Percentiles rank a stretch among this genome's conserved stretches.
Conservation (phyloP, 1,140 invertebrate genomes). For the Eriosoma lanigerum region DNA sequence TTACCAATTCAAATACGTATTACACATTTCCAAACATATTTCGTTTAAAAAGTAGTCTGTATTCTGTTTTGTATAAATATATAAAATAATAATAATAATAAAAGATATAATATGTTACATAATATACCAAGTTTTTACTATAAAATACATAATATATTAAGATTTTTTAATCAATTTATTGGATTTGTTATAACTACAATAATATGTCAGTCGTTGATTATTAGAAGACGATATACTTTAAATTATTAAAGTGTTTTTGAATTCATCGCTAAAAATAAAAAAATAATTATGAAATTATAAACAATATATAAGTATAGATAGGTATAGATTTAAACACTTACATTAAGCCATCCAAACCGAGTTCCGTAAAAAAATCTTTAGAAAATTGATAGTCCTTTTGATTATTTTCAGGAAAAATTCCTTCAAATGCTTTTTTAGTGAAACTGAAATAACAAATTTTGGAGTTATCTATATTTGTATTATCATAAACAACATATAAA, state of each 20-base stretch:
- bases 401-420: constrained; percentile 93
- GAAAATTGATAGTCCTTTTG: constrained; percentile 96
- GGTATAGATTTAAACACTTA: constrained; percentile 58
- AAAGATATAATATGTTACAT: too few relatives aligned
- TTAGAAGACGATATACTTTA: neutral
- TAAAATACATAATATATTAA: too few relatives aligned
- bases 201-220: too few relatives aligned
- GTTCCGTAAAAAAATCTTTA: constrained; percentile 99
- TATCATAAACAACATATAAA: neutral
- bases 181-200: too few relatives aligned
- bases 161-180: too few relatives aligned
- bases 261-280: neutral
- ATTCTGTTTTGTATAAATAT: too few relatives aligned
- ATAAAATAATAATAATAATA: too few relatives aligned
- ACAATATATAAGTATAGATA: neutral
- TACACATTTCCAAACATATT: too few relatives aligned
- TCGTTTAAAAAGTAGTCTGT: too few relatives aligned
- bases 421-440: constrained; percentile 82
- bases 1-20: too few relatives aligned
- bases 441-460: constrained; percentile 66
- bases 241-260: neutral
- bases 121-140: too few relatives aligned
- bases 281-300: neutral
- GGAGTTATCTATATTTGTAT: neutral
- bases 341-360: constrained; percentile 94